phyloP scores from a whole-genome alignment of 1,140 invertebrate species.

The Hylaeus volcanicus region DNA sequence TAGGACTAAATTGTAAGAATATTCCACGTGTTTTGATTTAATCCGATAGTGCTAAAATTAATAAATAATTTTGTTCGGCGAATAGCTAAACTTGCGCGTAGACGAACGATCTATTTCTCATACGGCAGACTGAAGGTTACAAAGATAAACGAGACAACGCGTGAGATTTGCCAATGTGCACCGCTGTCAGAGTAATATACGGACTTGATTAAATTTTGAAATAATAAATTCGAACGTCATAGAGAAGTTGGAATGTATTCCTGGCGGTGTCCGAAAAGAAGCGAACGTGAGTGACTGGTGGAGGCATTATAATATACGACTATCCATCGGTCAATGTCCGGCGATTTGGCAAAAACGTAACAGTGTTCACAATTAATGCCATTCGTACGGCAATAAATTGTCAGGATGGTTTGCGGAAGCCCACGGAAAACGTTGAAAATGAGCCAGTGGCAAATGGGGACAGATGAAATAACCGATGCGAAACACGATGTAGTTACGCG shows the following conservation, averaged over 20 bases:
- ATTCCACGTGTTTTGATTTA: background rate
- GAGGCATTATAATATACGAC: too few species aligned
- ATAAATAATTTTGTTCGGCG: background rate
- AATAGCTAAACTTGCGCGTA: background rate
- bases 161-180: background rate
- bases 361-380: conserved; percentile 53
- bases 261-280: background rate
- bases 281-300: background rate
- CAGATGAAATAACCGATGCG: conserved; percentile 56
- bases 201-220: conserved; percentile 19
- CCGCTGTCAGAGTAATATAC: background rate
- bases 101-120: background rate
- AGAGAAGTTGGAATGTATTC: background rate
- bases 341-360: conserved; percentile 49
- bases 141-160: conserved; percentile 9
- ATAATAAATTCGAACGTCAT: conserved; percentile 23
- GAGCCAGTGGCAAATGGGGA: conserved; percentile 62
- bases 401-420: conserved; percentile 54
- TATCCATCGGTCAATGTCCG: conserved; percentile 37
- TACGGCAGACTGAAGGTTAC: background rate
- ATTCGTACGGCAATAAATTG: conserved; percentile 52
- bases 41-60: background rate
- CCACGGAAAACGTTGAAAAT: conserved; percentile 57
- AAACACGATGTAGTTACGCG: conserved; percentile 56
- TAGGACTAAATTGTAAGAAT: too few species aligned